These are phyloP conservation scores for Oscheius onirici DNA, from an alignment of 2,888 invertebrate species.

Conservation along the genomic window DNA sequence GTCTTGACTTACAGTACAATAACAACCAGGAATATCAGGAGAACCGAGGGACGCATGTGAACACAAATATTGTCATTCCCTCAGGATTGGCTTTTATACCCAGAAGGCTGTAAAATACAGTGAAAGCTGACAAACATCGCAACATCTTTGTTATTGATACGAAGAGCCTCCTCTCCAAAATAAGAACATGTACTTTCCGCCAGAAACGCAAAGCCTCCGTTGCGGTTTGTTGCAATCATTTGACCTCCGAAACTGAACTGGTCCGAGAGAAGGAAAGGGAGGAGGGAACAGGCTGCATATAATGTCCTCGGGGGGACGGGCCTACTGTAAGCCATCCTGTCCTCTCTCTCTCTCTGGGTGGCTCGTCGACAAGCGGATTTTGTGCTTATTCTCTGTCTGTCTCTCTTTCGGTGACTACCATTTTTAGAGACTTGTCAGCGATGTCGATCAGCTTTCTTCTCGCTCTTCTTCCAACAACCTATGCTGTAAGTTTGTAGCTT, in stretches of 20 bases:
- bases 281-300: not conserved
- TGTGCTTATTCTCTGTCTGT: not conserved
- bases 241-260: not conserved
- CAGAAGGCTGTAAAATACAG: not conserved
- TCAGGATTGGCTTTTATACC: not conserved
- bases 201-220: not conserved
- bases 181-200: too few species aligned
- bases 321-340: constrained; percentile 8
- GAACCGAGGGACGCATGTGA: not conserved
- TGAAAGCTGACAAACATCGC: not conserved
- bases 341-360: not conserved
- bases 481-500: constrained; percentile 29
- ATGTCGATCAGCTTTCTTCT: not conserved
- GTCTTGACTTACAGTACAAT: constrained; percentile 6
- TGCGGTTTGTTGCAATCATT: constrained; percentile 12
- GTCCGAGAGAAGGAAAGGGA: not conserved
- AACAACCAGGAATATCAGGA: not conserved
- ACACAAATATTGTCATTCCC: not conserved
- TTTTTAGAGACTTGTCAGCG: not conserved
- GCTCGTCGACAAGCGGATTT: not conserved
- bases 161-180: too few species aligned
- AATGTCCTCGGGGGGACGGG: not conserved
- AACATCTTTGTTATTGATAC: not conserved
- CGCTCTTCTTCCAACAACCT: constrained; percentile 6
- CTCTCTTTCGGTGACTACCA: not conserved